Conservation (phyloP, 2,888 invertebrate genomes). For the Pristionchus arcanus region DNA sequence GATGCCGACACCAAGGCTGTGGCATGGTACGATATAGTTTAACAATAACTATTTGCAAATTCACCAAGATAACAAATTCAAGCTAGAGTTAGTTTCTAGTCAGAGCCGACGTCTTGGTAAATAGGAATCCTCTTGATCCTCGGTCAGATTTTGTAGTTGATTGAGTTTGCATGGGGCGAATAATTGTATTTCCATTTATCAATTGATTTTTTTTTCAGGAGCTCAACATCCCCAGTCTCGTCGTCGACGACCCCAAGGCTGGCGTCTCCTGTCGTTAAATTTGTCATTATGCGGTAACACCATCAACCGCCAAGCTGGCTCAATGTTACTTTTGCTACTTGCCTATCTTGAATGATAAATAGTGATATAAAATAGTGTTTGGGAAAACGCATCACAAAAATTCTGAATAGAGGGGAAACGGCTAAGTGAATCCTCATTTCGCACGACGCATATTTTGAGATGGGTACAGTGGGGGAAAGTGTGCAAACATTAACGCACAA, state of each 20-base stretch:
- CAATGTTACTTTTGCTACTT: constrained; percentile 46
- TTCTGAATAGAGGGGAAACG: not conserved
- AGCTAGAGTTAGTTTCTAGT: constrained; percentile 36
- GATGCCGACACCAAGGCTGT: constrained; percentile 99
- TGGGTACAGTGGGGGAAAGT: no score
- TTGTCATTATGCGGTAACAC: constrained; percentile 43
- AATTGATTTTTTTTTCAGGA: constrained; percentile 66
- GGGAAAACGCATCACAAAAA: not conserved
- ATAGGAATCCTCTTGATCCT: constrained; percentile 52
- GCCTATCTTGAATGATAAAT: constrained; percentile 51
- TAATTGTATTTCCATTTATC: not conserved
- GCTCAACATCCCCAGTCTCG: constrained; percentile 70
- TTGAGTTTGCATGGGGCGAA: constrained; percentile 54
- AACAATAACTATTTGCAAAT: not conserved
- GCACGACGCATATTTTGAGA: no score
- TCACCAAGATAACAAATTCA: constrained; percentile 54
- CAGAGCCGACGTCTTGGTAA: constrained; percentile 54
- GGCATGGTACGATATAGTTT: constrained; percentile 86
- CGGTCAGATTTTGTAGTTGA: constrained; percentile 26
- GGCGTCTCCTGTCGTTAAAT: constrained; percentile 53
- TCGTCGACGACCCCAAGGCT: constrained; percentile 66
- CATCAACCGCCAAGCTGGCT: constrained; percentile 49
- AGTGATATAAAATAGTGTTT: not conserved
- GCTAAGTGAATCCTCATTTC: no score
- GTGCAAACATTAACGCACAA: no score